A percentile compares a stretch with the other conserved stretches of the same genome.
phyloP scores from a whole-genome alignment of 1,140 invertebrate genomes.

The Drosophila prosaltans region DNA sequence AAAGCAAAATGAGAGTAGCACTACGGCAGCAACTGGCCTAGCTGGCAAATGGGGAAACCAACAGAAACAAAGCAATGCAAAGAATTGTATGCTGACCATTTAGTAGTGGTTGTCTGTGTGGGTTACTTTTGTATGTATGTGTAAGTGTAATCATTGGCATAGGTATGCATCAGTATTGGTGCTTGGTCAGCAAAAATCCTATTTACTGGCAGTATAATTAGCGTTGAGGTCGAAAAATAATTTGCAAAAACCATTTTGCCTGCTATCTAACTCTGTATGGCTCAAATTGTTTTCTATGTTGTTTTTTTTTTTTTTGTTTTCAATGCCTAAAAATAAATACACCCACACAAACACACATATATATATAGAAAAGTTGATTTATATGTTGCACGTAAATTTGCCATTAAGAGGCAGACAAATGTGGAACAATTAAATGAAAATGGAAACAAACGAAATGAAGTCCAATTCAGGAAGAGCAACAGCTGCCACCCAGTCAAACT shows the following conservation, averaged over 20 bases:
- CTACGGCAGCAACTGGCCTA: too few relatives aligned
- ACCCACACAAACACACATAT: neutral
- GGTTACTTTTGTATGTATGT: conserved; percentile 12
- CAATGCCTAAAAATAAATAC: conserved; percentile 71
- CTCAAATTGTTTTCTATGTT: conserved; percentile 28
- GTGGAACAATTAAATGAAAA: conserved; percentile 78
- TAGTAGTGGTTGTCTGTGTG: conserved; percentile 33
- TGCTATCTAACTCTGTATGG: conserved; percentile 34
- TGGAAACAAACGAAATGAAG: conserved; percentile 46
- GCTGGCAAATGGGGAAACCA: conserved; percentile 18
- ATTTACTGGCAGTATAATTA: conserved; percentile 66
- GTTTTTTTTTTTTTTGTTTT: neutral
- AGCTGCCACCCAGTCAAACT: conserved; percentile 50
- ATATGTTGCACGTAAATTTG: conserved; percentile 75
- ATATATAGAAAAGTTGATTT: conserved; percentile 62
- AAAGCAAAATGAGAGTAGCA: conserved; percentile 22
- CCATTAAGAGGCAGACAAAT: conserved; percentile 76
- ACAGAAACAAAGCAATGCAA: conserved; percentile 42
- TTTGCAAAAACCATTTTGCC: conserved; percentile 53
- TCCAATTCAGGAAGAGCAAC: conserved; percentile 50
- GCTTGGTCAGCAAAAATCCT: conserved; percentile 39
- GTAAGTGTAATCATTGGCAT: conserved; percentile 43
- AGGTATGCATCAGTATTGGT: conserved; percentile 29
- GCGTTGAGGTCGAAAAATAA: conserved; percentile 48
- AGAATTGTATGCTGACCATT: conserved; percentile 32